These are phyloP conservation scores for Prunella himalayana DNA, from an alignment of 2,113 vertebrate species.

Conservation along the genomic window DNA sequence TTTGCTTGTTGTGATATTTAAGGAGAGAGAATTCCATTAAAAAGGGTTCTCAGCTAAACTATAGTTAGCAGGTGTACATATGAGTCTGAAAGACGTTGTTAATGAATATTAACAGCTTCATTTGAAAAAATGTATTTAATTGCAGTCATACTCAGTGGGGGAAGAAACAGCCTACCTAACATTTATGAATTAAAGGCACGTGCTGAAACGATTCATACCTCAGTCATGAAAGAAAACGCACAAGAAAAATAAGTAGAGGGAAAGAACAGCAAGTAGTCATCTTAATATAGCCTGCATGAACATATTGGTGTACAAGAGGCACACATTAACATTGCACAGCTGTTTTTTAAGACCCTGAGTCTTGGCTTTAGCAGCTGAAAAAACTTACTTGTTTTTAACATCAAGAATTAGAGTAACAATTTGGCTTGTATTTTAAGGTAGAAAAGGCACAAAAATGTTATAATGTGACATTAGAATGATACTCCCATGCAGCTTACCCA, in stretches of 20 bases:
- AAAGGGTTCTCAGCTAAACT: background rate
- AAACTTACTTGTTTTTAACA: background rate
- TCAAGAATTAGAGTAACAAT: background rate
- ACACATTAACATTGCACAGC: background rate
- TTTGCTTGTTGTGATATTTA: background rate
- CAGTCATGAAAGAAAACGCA: background rate
- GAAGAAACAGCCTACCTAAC: background rate
- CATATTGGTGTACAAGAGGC: background rate
- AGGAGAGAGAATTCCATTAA: background rate
- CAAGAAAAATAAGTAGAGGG: background rate
- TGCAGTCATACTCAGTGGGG: background rate
- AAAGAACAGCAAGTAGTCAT: background rate
- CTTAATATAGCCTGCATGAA: background rate
- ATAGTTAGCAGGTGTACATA: background rate
- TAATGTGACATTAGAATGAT: background rate
- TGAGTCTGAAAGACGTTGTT: background rate
- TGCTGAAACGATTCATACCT: background rate
- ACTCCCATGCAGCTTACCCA: background rate
- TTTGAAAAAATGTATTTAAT: slow-evolving; percentile 5
- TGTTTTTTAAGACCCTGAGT: background rate
- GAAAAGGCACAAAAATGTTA: background rate
- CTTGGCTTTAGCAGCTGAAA: background rate
- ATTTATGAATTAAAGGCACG: background rate
- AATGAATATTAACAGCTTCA: background rate
- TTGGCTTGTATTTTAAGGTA: background rate